These are phyloP conservation scores for Eriocheir sinensis DNA, from an alignment of 1,140 invertebrate genomes.

Conservation along the genomic window DNA sequence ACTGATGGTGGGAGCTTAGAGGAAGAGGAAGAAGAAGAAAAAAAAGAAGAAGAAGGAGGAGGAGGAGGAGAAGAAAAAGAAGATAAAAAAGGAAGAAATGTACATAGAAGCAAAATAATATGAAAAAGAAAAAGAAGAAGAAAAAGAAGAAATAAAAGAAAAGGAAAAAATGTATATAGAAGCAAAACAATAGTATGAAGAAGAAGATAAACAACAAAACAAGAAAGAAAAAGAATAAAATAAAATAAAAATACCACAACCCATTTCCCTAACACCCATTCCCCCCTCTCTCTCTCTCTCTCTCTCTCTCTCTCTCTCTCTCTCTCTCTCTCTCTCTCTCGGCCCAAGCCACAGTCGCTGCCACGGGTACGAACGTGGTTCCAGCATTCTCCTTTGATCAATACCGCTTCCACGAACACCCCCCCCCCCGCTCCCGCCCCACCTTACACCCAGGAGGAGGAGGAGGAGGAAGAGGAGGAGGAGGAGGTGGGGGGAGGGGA, in stretches of 20 bases:
- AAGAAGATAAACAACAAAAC: too few relatives aligned
- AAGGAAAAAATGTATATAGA: neutral
- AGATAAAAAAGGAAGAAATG: too few relatives aligned
- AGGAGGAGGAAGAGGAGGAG: neutral
- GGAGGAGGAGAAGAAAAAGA: neutral
- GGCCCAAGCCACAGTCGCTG: neutral
- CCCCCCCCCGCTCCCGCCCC: too few relatives aligned
- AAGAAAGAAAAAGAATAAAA: neutral
- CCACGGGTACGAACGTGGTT: constrained; percentile 32
- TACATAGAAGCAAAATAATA: too few relatives aligned
- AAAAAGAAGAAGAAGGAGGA: constrained; percentile 15
- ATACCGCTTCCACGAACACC: constrained; percentile 41
- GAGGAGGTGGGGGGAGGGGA: neutral
- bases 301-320: neutral
- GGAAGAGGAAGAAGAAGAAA: neutral
- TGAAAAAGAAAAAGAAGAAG: neutral
- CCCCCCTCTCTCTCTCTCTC: neutral
- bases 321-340: neutral
- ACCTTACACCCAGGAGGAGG: neutral
- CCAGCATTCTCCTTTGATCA: constrained; percentile 56
- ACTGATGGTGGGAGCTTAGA: too few relatives aligned
- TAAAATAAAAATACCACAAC: constrained; percentile 19
- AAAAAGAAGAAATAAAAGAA: neutral
- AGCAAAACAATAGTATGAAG: neutral
- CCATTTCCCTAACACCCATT: neutral